Conservation (phyloP, 2,888 invertebrate genomes). For the Clivina fossor region DNA sequence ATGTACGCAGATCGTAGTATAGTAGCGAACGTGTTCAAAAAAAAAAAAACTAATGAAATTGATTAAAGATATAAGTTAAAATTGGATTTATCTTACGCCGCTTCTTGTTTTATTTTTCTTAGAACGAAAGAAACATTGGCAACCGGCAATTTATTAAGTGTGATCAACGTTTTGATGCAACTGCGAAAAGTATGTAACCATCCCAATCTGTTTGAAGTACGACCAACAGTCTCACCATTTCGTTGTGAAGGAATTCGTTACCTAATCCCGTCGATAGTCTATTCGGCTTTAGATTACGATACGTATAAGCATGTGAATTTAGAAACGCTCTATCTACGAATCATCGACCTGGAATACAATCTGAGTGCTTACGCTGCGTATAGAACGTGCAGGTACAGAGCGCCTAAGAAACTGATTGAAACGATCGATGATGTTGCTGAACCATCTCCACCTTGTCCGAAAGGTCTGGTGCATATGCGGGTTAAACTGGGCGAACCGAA, state of each 20-base stretch:
- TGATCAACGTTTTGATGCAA: conserved; percentile 97
- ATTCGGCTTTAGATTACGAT: conserved; percentile 70
- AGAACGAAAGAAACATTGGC: conserved; percentile 93
- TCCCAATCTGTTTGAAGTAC: conserved; percentile 95
- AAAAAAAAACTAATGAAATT: too few species aligned
- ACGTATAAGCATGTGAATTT: conserved; percentile 69
- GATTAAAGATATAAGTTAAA: too few species aligned
- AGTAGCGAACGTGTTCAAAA: too few species aligned
- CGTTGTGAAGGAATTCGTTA: conserved; percentile 77
- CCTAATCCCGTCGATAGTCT: conserved; percentile 71
- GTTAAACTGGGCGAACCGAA: conserved; percentile 53
- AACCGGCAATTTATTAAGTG: conserved; percentile 90
- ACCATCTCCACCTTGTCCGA: conserved; percentile 64
- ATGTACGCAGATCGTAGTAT: too few species aligned
- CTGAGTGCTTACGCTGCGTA: conserved; percentile 83
- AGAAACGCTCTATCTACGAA: conserved; percentile 63
- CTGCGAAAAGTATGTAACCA: conserved; percentile 97
- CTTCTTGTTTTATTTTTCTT: too few species aligned
- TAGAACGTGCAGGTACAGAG: conserved; percentile 73
- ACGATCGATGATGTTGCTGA: conserved; percentile 64
- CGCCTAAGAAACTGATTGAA: conserved; percentile 70
- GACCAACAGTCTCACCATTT: conserved; percentile 93
- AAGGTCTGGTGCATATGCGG: conserved; percentile 66
- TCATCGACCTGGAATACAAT: conserved; percentile 67
- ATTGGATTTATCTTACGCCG: too few species aligned